Conservation (phyloP, 2,888 invertebrate species). For the Adelphocoris suturalis region DNA sequence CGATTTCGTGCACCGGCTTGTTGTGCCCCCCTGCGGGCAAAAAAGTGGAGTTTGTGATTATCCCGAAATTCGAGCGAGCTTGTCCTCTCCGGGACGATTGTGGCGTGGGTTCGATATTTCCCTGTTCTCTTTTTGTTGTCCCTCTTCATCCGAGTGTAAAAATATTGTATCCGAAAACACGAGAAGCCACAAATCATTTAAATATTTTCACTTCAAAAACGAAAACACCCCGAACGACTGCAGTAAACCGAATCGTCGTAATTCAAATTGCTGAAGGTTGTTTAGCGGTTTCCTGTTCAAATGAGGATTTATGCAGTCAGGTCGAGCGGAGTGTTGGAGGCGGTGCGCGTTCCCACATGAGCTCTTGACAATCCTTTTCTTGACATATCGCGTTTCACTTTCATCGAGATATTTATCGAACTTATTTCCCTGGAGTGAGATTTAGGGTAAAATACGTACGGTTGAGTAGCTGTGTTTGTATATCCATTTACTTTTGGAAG, state of each 20-base stretch:
- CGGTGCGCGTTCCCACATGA: neutral
- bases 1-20: neutral
- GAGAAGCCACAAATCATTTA: conserved; percentile 15
- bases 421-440: neutral
- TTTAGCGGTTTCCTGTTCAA: conserved; percentile 3
- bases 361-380: neutral
- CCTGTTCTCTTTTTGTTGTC: neutral
- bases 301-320: conserved; percentile 17
- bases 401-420: neutral
- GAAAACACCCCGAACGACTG: neutral
- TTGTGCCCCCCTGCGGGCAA: neutral
- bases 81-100: neutral
- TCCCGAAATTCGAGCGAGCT: neutral
- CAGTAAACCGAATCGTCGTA: neutral
- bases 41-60: conserved; percentile 2
- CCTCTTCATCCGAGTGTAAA: neutral
- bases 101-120: neutral
- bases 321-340: neutral
- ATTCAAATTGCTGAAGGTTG: neutral
- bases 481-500: no score
- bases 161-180: conserved; percentile 7
- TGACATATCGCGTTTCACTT: conserved; percentile 13
- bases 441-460: no score
- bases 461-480: no score
- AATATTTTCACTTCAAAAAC: neutral